Evolutionary conservation across 30 jellyfish, hydroid and myxozoan species (phyloP), one percentile per base, ranked within the genome.

Genomic region (Mastigias papua): DNA sequence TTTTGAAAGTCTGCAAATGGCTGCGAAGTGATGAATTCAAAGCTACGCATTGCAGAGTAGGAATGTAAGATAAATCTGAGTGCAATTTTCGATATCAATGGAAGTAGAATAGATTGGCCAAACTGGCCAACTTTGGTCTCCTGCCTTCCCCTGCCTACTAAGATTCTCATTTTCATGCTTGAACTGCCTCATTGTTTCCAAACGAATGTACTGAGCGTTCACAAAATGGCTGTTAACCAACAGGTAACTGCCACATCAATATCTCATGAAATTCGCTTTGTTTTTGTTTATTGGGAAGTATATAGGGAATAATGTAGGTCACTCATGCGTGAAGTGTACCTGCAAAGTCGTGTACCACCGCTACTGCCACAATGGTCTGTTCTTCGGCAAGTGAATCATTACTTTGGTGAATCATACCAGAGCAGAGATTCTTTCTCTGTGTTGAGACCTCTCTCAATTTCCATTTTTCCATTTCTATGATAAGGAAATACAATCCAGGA

Each of bases 281-380:
- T 51, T 51, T 51, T 51, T 51, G 67, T 51, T 51, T 51, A 51
- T 51, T 51, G 67, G 17, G 17, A 51, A 21, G 23, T 5, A 51
- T 51, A 17, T 17, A 69, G 0, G 50, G 80, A 31, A 35, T 22
- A 31, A 69, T 71, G 26, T n/a, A 11, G 27, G 30, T 54, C 93
- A 70, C 17, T 70, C 79, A 63, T 48, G 86, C 93, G 86, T 49
- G 51, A 23, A 54, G 7, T 50, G 29, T 73, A 83, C 93, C 93
- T 34, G 93, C 74, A 31, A 58, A 51, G n/a, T n/a, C n/a, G n/a
- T n/a, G n/a, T n/a, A n/a, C 21, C 61, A 31, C 58, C 50, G 32
- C n/a, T n/a, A n/a, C n/a, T n/a, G n/a, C n/a, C n/a, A n/a, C n/a
- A n/a, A n/a, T n/a, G n/a, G n/a, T n/a, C n/a, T n/a, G n/a, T n/a